phyloP scores from a whole-genome alignment of 2,113 vertebrate genomes.

The Picathartes gymnocephalus region DNA sequence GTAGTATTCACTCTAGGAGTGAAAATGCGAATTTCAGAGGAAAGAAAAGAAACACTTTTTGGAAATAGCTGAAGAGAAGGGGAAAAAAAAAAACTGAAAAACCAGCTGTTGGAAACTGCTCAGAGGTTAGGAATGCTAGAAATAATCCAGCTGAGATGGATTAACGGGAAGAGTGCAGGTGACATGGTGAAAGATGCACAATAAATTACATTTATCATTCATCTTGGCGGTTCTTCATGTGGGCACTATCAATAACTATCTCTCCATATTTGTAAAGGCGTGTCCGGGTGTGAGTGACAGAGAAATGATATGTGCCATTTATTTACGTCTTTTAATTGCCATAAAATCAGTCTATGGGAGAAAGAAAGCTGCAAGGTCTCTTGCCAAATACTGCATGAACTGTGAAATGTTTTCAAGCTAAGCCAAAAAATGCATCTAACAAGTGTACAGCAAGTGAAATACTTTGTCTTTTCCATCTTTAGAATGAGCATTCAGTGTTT shows the following conservation, averaged over 20 bases:
- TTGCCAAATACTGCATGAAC: constrained; percentile 39
- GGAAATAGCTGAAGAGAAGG: background rate
- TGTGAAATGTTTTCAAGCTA: constrained; percentile 60
- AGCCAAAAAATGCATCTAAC: constrained; percentile 65
- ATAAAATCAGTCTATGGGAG: background rate
- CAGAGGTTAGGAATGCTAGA: constrained; percentile 60
- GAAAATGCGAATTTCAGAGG: background rate
- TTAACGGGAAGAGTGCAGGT: background rate
- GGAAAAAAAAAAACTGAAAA: background rate
- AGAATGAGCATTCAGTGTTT: constrained; percentile 43
- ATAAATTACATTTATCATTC: background rate
- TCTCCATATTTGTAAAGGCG: background rate
- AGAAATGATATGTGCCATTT: background rate
- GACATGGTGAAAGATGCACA: constrained; percentile 7
- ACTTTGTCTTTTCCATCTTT: constrained; percentile 59
- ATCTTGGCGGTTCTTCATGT: background rate
- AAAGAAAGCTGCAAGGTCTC: constrained; percentile 23
- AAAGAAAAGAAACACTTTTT: background rate
- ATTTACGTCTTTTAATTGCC: background rate
- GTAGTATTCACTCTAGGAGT: background rate
- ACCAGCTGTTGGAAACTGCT: constrained; percentile 52
- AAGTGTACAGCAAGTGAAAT: constrained; percentile 57
- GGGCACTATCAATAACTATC: background rate
- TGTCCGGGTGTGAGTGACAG: background rate
- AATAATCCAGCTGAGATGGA: constrained; percentile 33